Evolutionary conservation across 2,113 vertebrate genomes (phyloP).

Genomic region (Struthio camelus): DNA sequence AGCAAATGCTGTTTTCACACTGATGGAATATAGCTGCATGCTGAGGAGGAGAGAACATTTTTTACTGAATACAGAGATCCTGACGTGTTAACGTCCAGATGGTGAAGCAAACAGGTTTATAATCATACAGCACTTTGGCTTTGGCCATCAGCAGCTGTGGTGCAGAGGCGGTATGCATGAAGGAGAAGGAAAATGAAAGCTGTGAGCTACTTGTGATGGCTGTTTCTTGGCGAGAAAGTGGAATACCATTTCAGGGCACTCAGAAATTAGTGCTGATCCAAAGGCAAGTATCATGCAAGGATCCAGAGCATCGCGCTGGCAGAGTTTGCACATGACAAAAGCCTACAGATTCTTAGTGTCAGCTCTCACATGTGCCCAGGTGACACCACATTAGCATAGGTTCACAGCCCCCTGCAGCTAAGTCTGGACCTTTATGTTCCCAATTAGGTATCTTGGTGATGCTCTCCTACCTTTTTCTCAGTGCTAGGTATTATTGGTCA

Average conservation of each 20-base stretch:
- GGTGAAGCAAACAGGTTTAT: too few species aligned
- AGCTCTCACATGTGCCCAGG: too few species aligned
- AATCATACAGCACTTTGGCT: too few species aligned
- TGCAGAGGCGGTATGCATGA: too few species aligned
- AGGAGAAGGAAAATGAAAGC: too few species aligned
- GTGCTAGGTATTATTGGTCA: neutral
- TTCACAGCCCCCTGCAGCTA: neutral
- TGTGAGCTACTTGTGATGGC: too few species aligned
- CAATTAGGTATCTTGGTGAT: neutral
- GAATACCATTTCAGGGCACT: neutral
- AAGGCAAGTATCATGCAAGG: neutral
- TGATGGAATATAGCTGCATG: neutral
- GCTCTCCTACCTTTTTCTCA: neutral
- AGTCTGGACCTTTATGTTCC: neutral
- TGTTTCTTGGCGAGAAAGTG: neutral
- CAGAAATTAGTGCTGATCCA: neutral
- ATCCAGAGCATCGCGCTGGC: neutral
- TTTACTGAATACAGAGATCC: neutral
- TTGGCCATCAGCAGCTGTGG: too few species aligned
- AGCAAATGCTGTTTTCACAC: neutral
- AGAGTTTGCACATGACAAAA: too few species aligned
- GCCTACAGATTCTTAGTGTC: neutral
- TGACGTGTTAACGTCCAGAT: too few species aligned
- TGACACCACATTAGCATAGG: neutral
- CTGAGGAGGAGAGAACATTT: too few species aligned